Base-by-base conservation (phyloP, 53 echinoderm and acorn worm species). In the Stichopus horrens region DNA sequence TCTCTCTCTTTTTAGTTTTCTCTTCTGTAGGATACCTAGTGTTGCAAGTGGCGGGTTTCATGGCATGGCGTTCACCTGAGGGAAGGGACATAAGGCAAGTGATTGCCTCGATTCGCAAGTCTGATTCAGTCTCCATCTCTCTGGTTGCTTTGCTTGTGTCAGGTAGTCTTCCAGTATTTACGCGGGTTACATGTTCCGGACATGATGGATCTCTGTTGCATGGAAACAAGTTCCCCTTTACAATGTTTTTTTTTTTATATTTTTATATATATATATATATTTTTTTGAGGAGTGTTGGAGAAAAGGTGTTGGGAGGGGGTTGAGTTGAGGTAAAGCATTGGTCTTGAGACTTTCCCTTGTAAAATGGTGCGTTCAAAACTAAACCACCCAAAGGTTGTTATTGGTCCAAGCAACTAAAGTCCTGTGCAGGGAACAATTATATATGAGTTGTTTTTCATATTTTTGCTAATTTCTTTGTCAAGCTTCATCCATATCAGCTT, bases 61-160 rank as follows among this genome's bases (percentile, higher is more conserved):
- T 93, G 96, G 93, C 96, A 96, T 96, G 96, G 93, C 96, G 93
- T 96, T 93, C 89, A 90, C 76, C 80, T 87, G 89, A 91, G 91
- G 37, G 92, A 92, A 89, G 93, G 96, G 96, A 92, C 89, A 93
- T 91, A 94, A 94, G 91, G 91, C 91, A 91, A 51, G 74, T 84
- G 59, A 74, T 63, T 56, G 58, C 81, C 81, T 81, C 81, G 81
- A 81, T 81, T 22, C 81, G 81, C 81, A 81, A 81, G 81, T 81
- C 81, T 81, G 81, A 81, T 81, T 56, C 81, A 81, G 81, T 81
- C 81, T 81, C 57, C n/a, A 57, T 81, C 14, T 55, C 19, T 81
- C 19, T 56, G 56, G 58, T 55, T 81, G 56, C 57, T 71, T 81
- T 81, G 81, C 81, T 81, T 81, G 81, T 57, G 55, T 57, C 58